phyloP scores from a whole-genome alignment of 2,113 vertebrate species.

The Rhea americana region DNA sequence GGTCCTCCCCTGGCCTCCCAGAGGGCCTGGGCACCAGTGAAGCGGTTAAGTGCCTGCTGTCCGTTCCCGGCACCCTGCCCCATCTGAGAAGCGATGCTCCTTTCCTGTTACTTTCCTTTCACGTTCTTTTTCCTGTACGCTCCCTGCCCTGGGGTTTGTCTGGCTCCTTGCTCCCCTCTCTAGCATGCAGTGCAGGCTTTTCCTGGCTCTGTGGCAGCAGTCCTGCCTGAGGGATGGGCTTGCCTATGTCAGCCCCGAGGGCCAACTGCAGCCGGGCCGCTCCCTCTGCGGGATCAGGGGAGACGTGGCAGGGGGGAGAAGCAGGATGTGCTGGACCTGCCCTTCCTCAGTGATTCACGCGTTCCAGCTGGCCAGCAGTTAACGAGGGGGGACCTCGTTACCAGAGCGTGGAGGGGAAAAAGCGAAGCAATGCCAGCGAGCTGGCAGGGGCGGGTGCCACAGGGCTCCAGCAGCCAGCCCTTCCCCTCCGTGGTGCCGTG shows the following conservation, averaged over 20 bases:
- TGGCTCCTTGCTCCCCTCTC: neutral
- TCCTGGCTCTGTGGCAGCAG: neutral
- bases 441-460: neutral
- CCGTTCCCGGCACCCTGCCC: neutral
- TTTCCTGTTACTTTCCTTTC: neutral
- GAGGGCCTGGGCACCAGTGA: neutral
- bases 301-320: neutral
- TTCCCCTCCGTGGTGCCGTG: neutral
- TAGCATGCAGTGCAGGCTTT: neutral
- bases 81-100: neutral
- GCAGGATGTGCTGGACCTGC: slow-evolving; percentile 7
- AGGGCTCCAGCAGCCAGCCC: neutral
- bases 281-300: neutral
- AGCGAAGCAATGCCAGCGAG: neutral
- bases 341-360: slow-evolving; percentile 40
- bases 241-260: neutral
- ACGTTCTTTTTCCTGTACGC: neutral
- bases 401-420: neutral
- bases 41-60: neutral
- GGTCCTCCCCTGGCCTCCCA: neutral
- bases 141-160: neutral
- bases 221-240: neutral
- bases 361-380: neutral
- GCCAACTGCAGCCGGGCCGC: neutral
- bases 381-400: neutral